phyloP scores from a whole-genome alignment of 2,888 invertebrate genomes.

The Troides helena region DNA sequence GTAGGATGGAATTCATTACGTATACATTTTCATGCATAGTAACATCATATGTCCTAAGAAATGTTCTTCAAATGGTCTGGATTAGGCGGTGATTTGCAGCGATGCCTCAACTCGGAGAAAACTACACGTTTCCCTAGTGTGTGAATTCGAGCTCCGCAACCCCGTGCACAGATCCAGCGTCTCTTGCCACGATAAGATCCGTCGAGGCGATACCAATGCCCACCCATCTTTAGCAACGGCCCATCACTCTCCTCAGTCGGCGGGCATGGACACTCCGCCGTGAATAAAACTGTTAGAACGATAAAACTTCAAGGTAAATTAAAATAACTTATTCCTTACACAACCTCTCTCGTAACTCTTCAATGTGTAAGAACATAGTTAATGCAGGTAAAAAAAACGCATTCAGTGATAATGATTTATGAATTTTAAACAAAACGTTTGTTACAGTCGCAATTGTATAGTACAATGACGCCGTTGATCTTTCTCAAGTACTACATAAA shows the following conservation, averaged over 20 bases:
- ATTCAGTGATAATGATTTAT: slow-evolving; percentile 21
- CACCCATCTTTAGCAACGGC: slow-evolving; percentile 60
- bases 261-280: slow-evolving; percentile 27
- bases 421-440: slow-evolving; percentile 26
- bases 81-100: slow-evolving; percentile 45
- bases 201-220: slow-evolving; percentile 67
- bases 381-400: slow-evolving; percentile 10
- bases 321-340: slow-evolving; percentile 19
- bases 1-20: not conserved
- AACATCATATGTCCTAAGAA: not conserved
- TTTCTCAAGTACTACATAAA: slow-evolving; percentile 6
- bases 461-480: slow-evolving; percentile 12
- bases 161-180: slow-evolving; percentile 70
- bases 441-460: slow-evolving; percentile 16
- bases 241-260: slow-evolving; percentile 40
- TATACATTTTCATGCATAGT: not conserved
- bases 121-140: slow-evolving; percentile 65
- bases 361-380: slow-evolving; percentile 17
- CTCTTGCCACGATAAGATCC: slow-evolving; percentile 58
- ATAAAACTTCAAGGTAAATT: slow-evolving; percentile 13
- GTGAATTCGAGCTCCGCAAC: slow-evolving; percentile 69
- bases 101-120: slow-evolving; percentile 62
- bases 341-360: not conserved
- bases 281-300: slow-evolving; percentile 29
- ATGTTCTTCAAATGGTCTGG: slow-evolving; percentile 49